These are phyloP conservation scores for Megathymus violae DNA, from an alignment of 1,140 invertebrate genomes.

Conservation along the genomic window DNA sequence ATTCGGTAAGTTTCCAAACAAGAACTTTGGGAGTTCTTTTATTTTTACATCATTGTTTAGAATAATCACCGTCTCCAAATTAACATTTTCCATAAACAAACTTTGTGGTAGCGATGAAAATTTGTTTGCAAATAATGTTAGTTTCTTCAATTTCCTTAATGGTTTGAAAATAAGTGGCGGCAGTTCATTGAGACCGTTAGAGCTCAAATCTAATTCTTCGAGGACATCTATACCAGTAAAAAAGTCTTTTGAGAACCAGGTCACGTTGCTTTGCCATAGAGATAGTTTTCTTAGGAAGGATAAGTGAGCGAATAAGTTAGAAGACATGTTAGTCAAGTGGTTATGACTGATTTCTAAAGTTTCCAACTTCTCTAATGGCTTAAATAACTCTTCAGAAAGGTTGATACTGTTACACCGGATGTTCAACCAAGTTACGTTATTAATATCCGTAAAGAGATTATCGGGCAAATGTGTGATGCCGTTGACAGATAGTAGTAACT, in stretches of 20 bases:
- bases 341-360: constrained; percentile 87
- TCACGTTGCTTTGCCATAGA: constrained; percentile 86
- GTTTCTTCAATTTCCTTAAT: constrained; percentile 83
- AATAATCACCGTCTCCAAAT: constrained; percentile 83
- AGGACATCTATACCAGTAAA: constrained; percentile 85
- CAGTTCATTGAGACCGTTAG: constrained; percentile 85
- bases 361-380: constrained; percentile 82
- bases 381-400: constrained; percentile 84
- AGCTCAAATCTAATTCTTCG: constrained; percentile 85
- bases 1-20: constrained; percentile 84
- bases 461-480: constrained; percentile 82
- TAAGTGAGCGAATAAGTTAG: constrained; percentile 85
- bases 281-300: constrained; percentile 84
- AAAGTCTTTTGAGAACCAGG: constrained; percentile 83
- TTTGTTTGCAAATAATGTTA: constrained; percentile 86
- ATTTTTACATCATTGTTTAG: constrained; percentile 84
- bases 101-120: constrained; percentile 85
- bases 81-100: constrained; percentile 84
- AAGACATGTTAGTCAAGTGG: constrained; percentile 83
- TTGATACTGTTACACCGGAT: constrained; percentile 85
- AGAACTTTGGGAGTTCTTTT: constrained; percentile 79
- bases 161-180: constrained; percentile 84
- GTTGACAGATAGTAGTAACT: constrained; percentile 80
- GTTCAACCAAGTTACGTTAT: constrained; percentile 85
- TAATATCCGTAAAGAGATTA: constrained; percentile 85